Percentiles rank a stretch among this genome's conserved stretches.
Conservation (phyloP, 2,797 vertebrate genomes). For the Pachyuromys duprasi region DNA sequence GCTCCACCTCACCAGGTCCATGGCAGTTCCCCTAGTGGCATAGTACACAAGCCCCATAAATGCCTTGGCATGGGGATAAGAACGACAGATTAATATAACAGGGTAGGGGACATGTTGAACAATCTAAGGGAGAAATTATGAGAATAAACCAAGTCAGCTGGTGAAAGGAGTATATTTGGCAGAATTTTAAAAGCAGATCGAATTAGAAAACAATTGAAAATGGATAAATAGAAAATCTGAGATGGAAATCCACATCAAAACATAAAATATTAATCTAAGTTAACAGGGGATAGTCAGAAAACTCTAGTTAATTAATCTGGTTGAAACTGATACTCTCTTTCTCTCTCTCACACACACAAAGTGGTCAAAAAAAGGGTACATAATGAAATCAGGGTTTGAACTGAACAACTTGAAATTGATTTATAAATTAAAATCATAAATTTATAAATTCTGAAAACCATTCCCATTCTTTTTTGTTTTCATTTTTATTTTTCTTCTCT, state of each 20-base stretch:
- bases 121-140: neutral
- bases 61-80: neutral
- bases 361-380: no score
- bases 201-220: neutral
- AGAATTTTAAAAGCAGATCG: neutral
- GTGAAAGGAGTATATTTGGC: rapidly evolving
- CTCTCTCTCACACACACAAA: no score
- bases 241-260: neutral
- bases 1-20: no score
- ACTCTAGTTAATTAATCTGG: neutral
- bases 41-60: no score
- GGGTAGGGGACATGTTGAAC: rapidly evolving
- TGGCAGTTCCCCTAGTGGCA: no score
- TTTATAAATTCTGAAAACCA: neutral
- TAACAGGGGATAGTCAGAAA: neutral
- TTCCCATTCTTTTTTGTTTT: neutral
- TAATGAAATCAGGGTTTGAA: neutral
- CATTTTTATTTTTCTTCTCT: neutral
- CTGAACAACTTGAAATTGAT: neutral
- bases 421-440: neutral
- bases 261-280: neutral
- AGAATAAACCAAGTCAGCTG: neutral
- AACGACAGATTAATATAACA: neutral
- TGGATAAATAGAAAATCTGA: neutral
- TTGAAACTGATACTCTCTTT: neutral